Evolutionary conservation across 1,140 invertebrate species (phyloP), one percentile per base, ranked within the genome.

Genomic region (Ectropis grisescens): DNA sequence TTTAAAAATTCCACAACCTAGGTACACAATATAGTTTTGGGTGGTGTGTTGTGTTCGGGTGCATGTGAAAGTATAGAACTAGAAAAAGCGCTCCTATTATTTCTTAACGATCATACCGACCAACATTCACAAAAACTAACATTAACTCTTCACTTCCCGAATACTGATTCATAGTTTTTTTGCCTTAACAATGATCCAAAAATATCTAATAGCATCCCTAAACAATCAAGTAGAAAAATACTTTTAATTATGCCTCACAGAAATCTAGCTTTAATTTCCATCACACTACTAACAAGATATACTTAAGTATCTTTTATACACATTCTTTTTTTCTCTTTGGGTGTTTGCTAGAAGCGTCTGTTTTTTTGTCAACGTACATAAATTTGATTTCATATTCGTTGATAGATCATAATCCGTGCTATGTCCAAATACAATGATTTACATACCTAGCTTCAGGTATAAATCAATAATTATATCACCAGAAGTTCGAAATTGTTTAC

Each of bases 181-280:
- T 60, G 61, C 64, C 65, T 62, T 70, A 81, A 81, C 69, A 81
- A 74, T 81, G 76, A 72, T 81, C 76, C 76, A 81, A 81, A 81
- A 81, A 81, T 81, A 81, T 78, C 72, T 78, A 81, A 72, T 68
- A 72, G 70, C 70, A 58, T 75, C 47, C 70, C 75, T 78, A 74
- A 71, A 78, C 66, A 67, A 80, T 61, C 66, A 58, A 75, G 72
- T 80, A 80, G 75, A 80, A 80, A 80, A 80, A 80, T 80, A 80
- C 61, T 64, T 47, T 76, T 59, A 58, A 64, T 55, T 66, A 72
- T 59, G 64, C 58, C 54, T 72, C 71, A 67, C 69, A 66, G 59
- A 71, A 61, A 64, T 66, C 61, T 72, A 72, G 51, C 68, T 50
- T 65, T 45, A 48, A 50, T 64, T 65, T 70, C 45, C 45, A 36